A percentile compares a stretch with the other conserved stretches of the same genome.
phyloP scores from a whole-genome alignment of 1,140 invertebrate genomes.

The Cecropterus lyciades region DNA sequence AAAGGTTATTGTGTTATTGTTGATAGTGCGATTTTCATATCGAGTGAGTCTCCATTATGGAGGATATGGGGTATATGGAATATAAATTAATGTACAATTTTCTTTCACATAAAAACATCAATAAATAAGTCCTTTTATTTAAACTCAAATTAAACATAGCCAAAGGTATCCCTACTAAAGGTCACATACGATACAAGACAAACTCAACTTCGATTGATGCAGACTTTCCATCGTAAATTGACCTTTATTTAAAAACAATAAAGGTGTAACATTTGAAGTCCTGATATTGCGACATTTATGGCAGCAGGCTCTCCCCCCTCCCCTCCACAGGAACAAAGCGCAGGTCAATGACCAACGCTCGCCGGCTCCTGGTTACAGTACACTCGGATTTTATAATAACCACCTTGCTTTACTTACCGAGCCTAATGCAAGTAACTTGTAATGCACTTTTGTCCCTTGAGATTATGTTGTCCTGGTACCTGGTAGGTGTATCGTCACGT shows the following conservation, averaged over 20 bases:
- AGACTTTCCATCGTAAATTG: not conserved
- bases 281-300: conserved; percentile 25
- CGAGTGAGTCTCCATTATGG: no score
- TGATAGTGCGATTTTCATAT: no score
- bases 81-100: no score
- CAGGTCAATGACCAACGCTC: conserved; percentile 59
- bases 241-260: not conserved
- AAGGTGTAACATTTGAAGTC: conserved; percentile 4
- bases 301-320: conserved; percentile 11
- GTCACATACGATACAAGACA: not conserved
- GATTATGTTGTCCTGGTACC: not conserved
- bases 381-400: conserved; percentile 42
- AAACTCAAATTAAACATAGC: no score
- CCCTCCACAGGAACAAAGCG: conserved; percentile 57
- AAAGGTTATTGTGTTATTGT: no score
- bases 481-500: not conserved
- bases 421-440: not conserved
- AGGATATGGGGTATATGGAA: no score
- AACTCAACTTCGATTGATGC: not conserved
- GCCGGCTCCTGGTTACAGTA: conserved; percentile 40
- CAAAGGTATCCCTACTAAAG: no score
- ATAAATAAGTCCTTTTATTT: no score
- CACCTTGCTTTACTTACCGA: conserved; percentile 28
- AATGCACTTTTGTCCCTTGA: not conserved
- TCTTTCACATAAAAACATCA: no score